Evolutionary conservation across 2,888 invertebrate genomes (phyloP), one percentile per base, ranked within the genome.

Genomic region (Macrophya annulata): DNA sequence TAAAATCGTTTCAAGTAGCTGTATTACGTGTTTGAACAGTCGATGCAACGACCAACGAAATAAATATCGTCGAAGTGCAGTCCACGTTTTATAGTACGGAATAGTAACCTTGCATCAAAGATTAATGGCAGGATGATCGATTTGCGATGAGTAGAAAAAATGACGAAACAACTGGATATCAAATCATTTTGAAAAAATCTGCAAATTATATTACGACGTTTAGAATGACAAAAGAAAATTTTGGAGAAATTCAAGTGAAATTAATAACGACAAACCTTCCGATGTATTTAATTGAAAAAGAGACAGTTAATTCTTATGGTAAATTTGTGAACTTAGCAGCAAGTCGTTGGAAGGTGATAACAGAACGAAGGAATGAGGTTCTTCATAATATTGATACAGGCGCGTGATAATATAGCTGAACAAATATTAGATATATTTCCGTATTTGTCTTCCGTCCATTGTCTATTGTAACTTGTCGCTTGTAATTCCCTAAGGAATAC

Each of bases 371-470:
- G 2, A 37, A 37, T 12, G 12, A 68, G 15, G 15, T 15, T 68
- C 15, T 10, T 17, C 10, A 37, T 37, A 68, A n/a, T 31, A 77
- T 21, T 3, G 48, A 15, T 48, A 76, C 43, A 62, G 62, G 25
- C 62, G 5, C 12, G 62, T 62, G 25, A 62, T 59, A 59, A 59
- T 17, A 0, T 51, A 31, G 31, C 55, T 15, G n/a, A 4, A 77
- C 48, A 59, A 81, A 51, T 31, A 77, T 3, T 48, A 45, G n/a
- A 45, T 43, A 40, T 81, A 81, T 62, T 43, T 81, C 81, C 81
- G 81, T 81, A 62, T 81, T 81, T 62, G 81, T 81, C 81, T 81
- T 81, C 81, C 81, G 81, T 81, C 81, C 62, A 81, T 81, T 81
- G 81, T 81, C 59, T 62, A 37, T 25, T 40, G 77, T 43, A n/a